phyloP scores from a whole-genome alignment of 2,888 invertebrate species.

The Torymus auratus region DNA sequence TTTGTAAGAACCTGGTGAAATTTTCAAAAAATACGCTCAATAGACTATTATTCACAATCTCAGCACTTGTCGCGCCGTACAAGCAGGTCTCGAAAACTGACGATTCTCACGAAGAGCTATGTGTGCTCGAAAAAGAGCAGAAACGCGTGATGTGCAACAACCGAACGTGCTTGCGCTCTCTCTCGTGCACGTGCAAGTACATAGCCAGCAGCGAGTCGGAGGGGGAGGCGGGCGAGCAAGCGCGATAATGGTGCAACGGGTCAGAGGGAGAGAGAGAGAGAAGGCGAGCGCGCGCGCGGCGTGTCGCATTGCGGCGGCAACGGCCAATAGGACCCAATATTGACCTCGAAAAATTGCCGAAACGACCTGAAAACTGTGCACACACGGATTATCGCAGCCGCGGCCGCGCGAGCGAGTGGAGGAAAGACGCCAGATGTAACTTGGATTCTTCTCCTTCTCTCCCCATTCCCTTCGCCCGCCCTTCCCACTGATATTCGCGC shows the following conservation, averaged over 20 bases:
- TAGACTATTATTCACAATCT: too few relatives aligned
- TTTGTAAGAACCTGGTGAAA: too few relatives aligned
- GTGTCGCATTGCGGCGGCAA: constrained; percentile 75
- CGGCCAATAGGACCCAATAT: constrained; percentile 67
- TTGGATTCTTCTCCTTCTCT: neutral
- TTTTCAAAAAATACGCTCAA: too few relatives aligned
- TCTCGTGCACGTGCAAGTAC: constrained; percentile 26
- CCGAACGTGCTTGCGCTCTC: constrained; percentile 49
- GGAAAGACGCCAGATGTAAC: neutral
- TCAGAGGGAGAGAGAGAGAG: constrained; percentile 56
- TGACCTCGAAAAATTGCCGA: constrained; percentile 61
- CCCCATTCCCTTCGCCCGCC: too few relatives aligned
- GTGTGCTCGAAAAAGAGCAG: neutral
- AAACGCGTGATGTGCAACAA: constrained; percentile 54
- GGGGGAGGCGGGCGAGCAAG: constrained; percentile 56
- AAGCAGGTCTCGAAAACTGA: neutral
- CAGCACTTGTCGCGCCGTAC: neutral
- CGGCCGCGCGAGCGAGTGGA: neutral
- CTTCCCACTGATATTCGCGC: neutral
- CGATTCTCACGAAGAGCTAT: neutral
- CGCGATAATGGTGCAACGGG: constrained; percentile 63
- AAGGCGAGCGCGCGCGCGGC: constrained; percentile 56
- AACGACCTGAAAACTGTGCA: constrained; percentile 52
- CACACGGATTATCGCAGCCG: constrained; percentile 26
- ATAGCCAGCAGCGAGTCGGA: constrained; percentile 33